These are phyloP conservation scores for Eulemur coronatus DNA, from an alignment of 2,797 vertebrate genomes.

Conservation along the genomic window DNA sequence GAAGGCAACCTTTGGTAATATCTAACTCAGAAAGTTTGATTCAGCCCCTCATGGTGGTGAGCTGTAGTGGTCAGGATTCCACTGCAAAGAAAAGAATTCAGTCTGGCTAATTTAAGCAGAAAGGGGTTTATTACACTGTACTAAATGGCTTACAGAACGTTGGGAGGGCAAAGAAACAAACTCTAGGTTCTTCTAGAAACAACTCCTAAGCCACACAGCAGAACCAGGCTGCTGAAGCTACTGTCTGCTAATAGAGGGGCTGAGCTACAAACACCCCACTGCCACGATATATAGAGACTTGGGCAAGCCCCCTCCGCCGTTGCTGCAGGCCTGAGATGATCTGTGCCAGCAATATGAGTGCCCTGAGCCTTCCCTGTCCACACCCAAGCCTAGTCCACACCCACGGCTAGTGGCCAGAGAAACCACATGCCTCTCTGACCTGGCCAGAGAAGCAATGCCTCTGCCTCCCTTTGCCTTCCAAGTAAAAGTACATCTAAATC, in stretches of 20 bases:
- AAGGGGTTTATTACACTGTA: background rate
- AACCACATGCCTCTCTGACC: background rate
- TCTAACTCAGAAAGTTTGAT: conserved; percentile 6
- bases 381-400: background rate
- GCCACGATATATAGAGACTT: background rate
- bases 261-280: background rate
- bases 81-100: background rate
- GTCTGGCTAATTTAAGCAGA: background rate
- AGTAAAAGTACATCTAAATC: background rate
- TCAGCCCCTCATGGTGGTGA: background rate
- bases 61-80: background rate
- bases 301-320: background rate
- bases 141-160: background rate
- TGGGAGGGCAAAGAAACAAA: background rate
- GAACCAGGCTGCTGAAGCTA: background rate
- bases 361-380: background rate
- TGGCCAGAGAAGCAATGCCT: background rate
- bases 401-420: background rate
- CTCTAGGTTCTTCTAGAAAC: background rate
- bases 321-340: background rate
- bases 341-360: background rate
- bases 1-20: background rate
- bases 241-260: background rate
- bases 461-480: background rate
- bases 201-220: background rate